These are phyloP conservation scores for Onychorhynchus coronatus DNA, from an alignment of 2,113 vertebrate species.

Conservation along the genomic window DNA sequence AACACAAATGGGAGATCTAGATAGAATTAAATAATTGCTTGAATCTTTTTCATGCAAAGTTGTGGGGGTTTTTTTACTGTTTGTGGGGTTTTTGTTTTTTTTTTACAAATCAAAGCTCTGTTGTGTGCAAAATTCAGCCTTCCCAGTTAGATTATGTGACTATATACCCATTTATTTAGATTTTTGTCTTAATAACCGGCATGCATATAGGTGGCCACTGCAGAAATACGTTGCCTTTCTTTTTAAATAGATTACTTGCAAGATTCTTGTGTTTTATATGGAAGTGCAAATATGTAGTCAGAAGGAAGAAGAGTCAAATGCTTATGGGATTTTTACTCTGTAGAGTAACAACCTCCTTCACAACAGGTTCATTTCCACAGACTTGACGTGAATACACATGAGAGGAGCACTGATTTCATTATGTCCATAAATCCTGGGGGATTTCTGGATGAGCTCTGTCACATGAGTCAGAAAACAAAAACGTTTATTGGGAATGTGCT, in stretches of 20 bases:
- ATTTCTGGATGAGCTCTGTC: neutral
- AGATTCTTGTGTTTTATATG: fast-evolving
- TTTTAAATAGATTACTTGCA: neutral
- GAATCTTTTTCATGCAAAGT: fast-evolving
- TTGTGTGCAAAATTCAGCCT: neutral
- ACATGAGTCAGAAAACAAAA: conserved; percentile 21
- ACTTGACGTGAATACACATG: neutral
- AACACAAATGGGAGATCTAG: neutral
- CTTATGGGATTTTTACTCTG: neutral
- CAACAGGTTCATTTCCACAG: neutral
- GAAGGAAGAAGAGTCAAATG: neutral
- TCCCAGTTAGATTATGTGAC: neutral
- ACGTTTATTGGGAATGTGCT: neutral
- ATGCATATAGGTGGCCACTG: neutral
- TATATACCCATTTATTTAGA: neutral
- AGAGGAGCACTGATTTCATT: neutral
- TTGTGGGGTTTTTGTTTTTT: no score
- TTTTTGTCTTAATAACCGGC: neutral
- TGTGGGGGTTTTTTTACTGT: neutral
- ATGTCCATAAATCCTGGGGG: neutral
- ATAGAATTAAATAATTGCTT: neutral
- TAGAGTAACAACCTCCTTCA: neutral
- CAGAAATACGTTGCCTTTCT: neutral
- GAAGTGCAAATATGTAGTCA: neutral
- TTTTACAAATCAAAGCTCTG: neutral